Conservation (phyloP, 2,797 vertebrate species). For the Acropternis orthonyx region DNA sequence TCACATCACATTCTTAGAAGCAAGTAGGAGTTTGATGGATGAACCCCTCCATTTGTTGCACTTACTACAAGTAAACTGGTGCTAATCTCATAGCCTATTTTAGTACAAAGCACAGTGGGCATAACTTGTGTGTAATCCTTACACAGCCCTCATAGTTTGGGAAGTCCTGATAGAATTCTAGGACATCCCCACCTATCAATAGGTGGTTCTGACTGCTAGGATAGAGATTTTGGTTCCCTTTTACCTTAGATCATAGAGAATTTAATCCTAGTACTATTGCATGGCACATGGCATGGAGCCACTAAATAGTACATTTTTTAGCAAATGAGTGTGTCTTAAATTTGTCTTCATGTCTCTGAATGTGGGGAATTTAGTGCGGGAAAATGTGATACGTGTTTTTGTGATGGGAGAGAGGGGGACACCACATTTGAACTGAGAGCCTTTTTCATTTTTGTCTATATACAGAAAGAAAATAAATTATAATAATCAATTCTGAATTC, state of each 20-base stretch:
- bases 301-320: not conserved
- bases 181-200: not conserved
- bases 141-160: not conserved
- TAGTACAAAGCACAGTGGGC: fast-evolving
- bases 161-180: not conserved
- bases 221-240: not conserved
- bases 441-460: not conserved
- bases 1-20: not conserved
- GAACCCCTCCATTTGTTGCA: not conserved
- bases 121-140: not conserved
- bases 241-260: not conserved
- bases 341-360: not conserved
- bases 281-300: too few relatives aligned
- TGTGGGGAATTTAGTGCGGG: not conserved
- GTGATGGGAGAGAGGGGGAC: not conserved
- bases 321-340: not conserved
- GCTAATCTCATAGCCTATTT: not conserved
- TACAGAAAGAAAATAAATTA: not conserved
- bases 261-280: too few relatives aligned
- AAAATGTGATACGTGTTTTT: not conserved
- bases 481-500: not conserved
- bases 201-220: not conserved
- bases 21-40: slow-evolving; percentile 16
- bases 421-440: not conserved
- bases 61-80: not conserved